These are phyloP conservation scores for Drosophila barbarae DNA, from an alignment of 2,888 invertebrate species.

Conservation along the genomic window DNA sequence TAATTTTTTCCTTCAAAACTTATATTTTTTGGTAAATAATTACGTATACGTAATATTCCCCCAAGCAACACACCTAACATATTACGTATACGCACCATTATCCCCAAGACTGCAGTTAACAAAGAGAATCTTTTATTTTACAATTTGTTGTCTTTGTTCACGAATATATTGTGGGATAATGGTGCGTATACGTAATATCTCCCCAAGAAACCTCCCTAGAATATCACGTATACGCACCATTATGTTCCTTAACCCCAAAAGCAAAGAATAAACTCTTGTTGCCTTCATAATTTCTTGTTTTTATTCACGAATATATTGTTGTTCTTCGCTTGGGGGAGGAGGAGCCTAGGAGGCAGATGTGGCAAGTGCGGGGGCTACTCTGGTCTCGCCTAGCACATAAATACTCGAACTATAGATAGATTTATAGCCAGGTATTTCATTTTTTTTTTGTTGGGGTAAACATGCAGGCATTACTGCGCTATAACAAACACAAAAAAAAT, in stretches of 20 bases:
- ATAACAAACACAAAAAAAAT: slow-evolving; percentile 21
- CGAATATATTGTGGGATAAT: no score
- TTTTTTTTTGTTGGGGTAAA: slow-evolving; percentile 2
- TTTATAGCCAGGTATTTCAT: slow-evolving; percentile 18
- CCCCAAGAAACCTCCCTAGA: neutral
- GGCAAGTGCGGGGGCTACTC: slow-evolving; percentile 13
- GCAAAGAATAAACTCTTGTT: neutral
- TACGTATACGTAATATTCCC: neutral
- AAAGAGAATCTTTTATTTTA: no score
- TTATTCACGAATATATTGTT: slow-evolving; percentile 44
- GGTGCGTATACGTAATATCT: neutral
- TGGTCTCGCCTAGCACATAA: slow-evolving; percentile 4
- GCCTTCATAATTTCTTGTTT: slow-evolving; percentile 17
- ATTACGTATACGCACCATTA: neutral
- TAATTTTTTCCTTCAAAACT: neutral
- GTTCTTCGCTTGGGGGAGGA: slow-evolving; percentile 15
- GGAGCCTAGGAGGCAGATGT: slow-evolving; percentile 10
- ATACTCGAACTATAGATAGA: slow-evolving; percentile 13
- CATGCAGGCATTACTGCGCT: slow-evolving; percentile 22
- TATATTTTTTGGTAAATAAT: neutral
- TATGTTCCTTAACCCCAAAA: no score
- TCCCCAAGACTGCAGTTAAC: no score
- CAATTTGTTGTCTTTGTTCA: no score
- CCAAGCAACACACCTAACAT: neutral
- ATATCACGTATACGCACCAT: neutral